Conservation (phyloP, 1,140 invertebrate species). For the Drosophila melanogaster region DNA sequence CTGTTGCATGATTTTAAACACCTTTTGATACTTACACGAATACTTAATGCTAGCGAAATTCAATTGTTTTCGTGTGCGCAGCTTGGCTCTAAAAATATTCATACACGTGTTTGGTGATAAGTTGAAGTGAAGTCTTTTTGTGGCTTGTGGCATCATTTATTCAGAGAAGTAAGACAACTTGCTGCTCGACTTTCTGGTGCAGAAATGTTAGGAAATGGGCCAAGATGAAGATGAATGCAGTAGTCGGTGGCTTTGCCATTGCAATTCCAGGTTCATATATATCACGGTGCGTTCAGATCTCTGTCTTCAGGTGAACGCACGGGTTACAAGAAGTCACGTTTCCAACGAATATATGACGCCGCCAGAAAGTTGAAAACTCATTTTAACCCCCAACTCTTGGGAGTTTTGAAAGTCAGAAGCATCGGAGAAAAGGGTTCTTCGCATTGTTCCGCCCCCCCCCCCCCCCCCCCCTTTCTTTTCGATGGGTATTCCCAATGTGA, state of each 20-base stretch:
- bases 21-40: not conserved
- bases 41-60: not conserved
- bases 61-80: not conserved
- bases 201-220: not conserved
- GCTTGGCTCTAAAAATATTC: slow-evolving; percentile 17
- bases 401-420: slow-evolving; percentile 5
- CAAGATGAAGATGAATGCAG: slow-evolving; percentile 30
- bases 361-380: slow-evolving; percentile 33
- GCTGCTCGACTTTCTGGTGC: too few relatives aligned
- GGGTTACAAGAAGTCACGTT: slow-evolving; percentile 48
- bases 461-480: not conserved
- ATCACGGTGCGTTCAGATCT: slow-evolving; percentile 1
- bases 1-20: not conserved
- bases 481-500: slow-evolving; percentile 21
- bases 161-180: slow-evolving; percentile 21
- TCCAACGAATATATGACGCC: slow-evolving; percentile 35
- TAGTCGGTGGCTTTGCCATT: not conserved
- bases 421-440: not conserved
- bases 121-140: slow-evolving; percentile 34
- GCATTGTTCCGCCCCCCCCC: not conserved
- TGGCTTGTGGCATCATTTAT: slow-evolving; percentile 36
- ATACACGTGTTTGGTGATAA: slow-evolving; percentile 31
- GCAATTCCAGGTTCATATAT: slow-evolving; percentile 35
- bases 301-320: slow-evolving; percentile 15
- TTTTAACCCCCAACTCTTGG: slow-evolving; percentile 15